phyloP scores from a whole-genome alignment of 2,113 vertebrate genomes.

The Salvelinus sp. region DNA sequence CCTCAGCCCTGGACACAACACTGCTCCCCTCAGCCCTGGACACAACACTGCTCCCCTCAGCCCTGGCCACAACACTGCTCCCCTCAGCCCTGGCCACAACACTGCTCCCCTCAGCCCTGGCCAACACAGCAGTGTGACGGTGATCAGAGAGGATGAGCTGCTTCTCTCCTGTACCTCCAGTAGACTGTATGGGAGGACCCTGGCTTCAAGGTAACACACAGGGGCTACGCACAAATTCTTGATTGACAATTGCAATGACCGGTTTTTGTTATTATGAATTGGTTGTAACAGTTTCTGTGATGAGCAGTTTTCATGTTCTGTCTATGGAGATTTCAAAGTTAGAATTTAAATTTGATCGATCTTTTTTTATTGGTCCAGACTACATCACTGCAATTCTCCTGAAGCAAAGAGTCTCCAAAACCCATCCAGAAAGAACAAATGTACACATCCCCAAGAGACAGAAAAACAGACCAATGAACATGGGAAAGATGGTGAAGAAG shows the following conservation, averaged over 20 bases:
- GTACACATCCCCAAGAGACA: slow-evolving; percentile 25
- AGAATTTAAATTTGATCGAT: too few relatives aligned
- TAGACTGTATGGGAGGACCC: slow-evolving; percentile 49
- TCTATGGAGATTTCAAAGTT: too few relatives aligned
- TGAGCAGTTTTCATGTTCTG: neutral
- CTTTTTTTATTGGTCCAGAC: slow-evolving; percentile 27
- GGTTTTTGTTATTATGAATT: neutral
- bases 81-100: neutral
- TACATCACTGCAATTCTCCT: slow-evolving; percentile 42
- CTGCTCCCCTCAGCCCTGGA: neutral
- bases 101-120: neutral
- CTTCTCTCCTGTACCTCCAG: slow-evolving; percentile 62
- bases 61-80: neutral
- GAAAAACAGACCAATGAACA: slow-evolving; percentile 13
- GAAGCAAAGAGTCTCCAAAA: slow-evolving; percentile 34
- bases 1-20: slow-evolving; percentile 14
- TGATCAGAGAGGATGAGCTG: slow-evolving; percentile 69
- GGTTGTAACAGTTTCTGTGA: neutral
- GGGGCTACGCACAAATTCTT: neutral
- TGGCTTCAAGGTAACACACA: slow-evolving; percentile 65
- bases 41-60: neutral
- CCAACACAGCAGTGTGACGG: slow-evolving; percentile 19
- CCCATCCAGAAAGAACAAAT: slow-evolving; percentile 24
- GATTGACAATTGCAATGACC: neutral
- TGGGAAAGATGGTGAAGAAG: slow-evolving; percentile 7